These are phyloP conservation scores for Scolopax rusticola DNA, from an alignment of 2,797 vertebrate genomes.

Conservation along the genomic window DNA sequence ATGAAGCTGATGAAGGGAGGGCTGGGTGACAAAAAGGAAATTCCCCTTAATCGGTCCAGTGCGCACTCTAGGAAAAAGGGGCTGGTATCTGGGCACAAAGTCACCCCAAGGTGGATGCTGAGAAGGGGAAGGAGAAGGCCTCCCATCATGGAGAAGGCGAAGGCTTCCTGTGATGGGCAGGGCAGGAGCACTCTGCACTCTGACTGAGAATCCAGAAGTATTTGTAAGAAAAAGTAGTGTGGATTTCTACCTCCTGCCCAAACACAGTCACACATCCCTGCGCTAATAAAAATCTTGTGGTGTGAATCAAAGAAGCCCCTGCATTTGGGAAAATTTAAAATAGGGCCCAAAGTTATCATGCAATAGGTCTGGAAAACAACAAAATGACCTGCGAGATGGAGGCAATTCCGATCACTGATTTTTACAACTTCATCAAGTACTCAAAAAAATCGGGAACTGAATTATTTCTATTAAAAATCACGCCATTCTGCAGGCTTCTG, in stretches of 20 bases:
- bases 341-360: neutral
- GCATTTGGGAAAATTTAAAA: neutral
- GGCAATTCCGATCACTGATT: neutral
- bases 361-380: neutral
- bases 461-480: neutral
- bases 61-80: neutral
- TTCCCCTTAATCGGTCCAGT: neutral
- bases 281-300: neutral
- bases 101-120: neutral
- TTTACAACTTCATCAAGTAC: neutral
- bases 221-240: fast-evolving
- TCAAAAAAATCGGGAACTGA: neutral
- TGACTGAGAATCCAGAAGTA: neutral
- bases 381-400: neutral
- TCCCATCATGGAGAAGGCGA: neutral
- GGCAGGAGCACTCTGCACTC: neutral
- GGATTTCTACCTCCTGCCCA: neutral
- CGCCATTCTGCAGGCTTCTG: neutral
- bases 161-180: fast-evolving
- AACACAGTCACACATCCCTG: neutral
- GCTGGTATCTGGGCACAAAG: neutral
- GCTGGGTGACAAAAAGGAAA: neutral
- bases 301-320: neutral
- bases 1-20: neutral
- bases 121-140: neutral